Evolutionary conservation across 1,140 invertebrate species (phyloP), one percentile per base, ranked within the genome.

Genomic region (Cotesia chilonis): DNA sequence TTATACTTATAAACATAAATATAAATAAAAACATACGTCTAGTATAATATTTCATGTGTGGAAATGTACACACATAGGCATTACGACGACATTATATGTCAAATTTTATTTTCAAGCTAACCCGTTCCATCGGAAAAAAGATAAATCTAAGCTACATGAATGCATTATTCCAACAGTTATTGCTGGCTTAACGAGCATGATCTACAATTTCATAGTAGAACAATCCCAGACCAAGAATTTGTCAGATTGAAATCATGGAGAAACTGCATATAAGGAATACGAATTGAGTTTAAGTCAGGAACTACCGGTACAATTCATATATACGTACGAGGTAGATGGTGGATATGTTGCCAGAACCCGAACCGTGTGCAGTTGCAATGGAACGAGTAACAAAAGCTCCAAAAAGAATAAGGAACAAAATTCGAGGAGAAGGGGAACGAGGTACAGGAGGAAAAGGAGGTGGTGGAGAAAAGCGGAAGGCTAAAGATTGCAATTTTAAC

Each of bases 201-300:
- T 70, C 73, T 10, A 72, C 79, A 76, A 80, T 79, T 80, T 75
- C 71, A 72, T 76, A 79, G 74, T 76, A 63, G 38, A 55, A 35
- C 77, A 73, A 80, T 80, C 78, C 66, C 68, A 37, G 38, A 37
- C 14, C 17, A 65, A 68, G 76, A 80, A 81, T 80, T 81, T 79
- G 79, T 80, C 71, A 77, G 74, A 68, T 76, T 76, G 78, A 66
- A 76, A 73, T 76, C 65, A 68, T 54, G 55, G 17, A 37, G 68
- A 60, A 20, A 51, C 64, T 71, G 71, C 71, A 74, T 61, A 64
- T 71, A 55, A 68, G 75, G 78, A 79, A 78, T 81, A 80, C 77
- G 67, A 81, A 80, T 61, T 52, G 68, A 60, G 65, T 7, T 51
- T n/a, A 37, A 68, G 28, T 12, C n/a, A 67, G 17, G 20, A 47